A percentile compares a stretch with the other conserved stretches of the same genome.
phyloP scores from a whole-genome alignment of 2,113 vertebrate genomes.

The Charina bottae region DNA sequence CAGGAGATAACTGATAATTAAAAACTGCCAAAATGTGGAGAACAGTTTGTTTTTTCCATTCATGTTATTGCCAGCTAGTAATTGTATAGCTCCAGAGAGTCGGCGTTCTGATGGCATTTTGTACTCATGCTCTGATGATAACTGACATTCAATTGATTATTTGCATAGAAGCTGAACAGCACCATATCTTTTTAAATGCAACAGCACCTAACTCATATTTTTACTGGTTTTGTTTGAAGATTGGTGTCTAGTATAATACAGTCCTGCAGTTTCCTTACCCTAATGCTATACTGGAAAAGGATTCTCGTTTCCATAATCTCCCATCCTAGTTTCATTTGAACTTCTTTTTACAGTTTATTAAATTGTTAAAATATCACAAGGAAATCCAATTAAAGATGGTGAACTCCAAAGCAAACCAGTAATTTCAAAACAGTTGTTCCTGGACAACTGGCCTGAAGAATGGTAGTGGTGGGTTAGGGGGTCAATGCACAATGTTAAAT shows the following conservation, averaged over 20 bases:
- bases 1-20: background rate
- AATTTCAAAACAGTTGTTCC: background rate
- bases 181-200: background rate
- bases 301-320: background rate
- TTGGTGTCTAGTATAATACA: background rate
- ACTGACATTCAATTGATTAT: background rate
- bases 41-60: background rate
- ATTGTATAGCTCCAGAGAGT: background rate
- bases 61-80: background rate
- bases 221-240: background rate
- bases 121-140: fast-evolving
- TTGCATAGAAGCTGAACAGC: background rate
- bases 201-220: background rate
- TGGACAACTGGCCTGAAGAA: background rate
- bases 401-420: background rate
- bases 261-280: background rate
- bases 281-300: background rate
- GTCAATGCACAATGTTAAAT: background rate
- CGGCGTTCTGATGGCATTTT: background rate
- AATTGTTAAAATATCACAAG: background rate
- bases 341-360: background rate
- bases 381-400: background rate
- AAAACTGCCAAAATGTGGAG: background rate
- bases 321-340: background rate
- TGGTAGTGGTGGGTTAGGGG: background rate